Evolutionary conservation across 2,888 invertebrate genomes (phyloP), one percentile per base, ranked within the genome.

Genomic region (Caenorhabditis doughertyi): DNA sequence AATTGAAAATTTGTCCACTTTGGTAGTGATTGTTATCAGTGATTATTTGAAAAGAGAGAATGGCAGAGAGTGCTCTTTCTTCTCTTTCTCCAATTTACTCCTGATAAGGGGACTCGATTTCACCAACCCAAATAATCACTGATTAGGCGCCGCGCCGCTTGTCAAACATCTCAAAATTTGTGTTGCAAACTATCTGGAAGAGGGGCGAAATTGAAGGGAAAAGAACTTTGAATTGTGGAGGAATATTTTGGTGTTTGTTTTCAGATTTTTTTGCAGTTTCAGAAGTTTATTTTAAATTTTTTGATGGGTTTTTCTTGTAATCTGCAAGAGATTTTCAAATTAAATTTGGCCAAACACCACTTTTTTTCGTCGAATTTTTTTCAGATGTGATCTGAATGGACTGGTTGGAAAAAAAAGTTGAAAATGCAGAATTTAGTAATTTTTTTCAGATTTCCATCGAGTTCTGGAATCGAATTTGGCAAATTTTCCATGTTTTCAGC

Each of bases 101-200:
- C 39, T 39, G n/a, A n/a, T n/a, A n/a, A n/a, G n/a, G n/a, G n/a
- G n/a, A n/a, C n/a, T 39, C 32, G 39, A 13, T 55, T 55, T 27
- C n/a, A n/a, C n/a, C 65, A 39, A 32, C 13, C 71, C 55, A 67
- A 56, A 74, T 74, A 74, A 62, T 64, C 62, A 53, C 56, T 74
- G 74, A 74, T 76, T 68, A 76, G 68, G 67, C 49, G 68, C 58
- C 55, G 65, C 62, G 39, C 55, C 73, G 62, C 49, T 72, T 51
- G 55, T 70, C 56, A 70, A 70, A 35, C 55, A 42, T 55, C 55
- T n/a, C 53, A 56, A 70, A 39, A 21, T 49, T 62, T 64, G 18
- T 64, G 65, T 39, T 65, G 65, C 65, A 65, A 65, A 51, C 21
- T 25, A 29, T 16, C 16, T 39, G 8, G 21, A 55, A 18, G 18